These are phyloP conservation scores for Hycleus phaleratus DNA, from an alignment of 1,140 invertebrate species.

Conservation along the genomic window DNA sequence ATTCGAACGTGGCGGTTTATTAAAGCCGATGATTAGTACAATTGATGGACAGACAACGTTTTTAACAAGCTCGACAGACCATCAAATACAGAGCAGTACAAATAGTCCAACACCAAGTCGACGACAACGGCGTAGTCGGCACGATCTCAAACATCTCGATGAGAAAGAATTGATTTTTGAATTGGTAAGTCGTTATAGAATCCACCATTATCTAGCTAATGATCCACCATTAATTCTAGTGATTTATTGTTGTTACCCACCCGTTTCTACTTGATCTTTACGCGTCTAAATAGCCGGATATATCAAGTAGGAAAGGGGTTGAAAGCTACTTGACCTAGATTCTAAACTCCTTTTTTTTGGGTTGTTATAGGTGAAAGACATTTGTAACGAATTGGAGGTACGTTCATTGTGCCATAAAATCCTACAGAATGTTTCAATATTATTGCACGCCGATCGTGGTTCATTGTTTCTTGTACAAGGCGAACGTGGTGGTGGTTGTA, in stretches of 20 bases:
- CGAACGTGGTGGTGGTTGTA: conserved; percentile 44
- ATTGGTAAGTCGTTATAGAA: conserved; percentile 53
- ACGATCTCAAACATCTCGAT: conserved; percentile 79
- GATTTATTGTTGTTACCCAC: too few species aligned
- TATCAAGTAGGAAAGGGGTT: too few species aligned
- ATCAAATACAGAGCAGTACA: conserved; percentile 27
- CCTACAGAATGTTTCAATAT: conserved; percentile 86
- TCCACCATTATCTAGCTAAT: too few species aligned
- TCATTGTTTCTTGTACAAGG: conserved; percentile 90
- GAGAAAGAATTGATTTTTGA: conserved; percentile 95
- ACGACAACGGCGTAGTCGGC: conserved; percentile 64
- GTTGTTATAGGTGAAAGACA: conserved; percentile 73
- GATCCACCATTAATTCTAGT: too few species aligned
- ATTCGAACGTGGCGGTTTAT: conserved; percentile 82
- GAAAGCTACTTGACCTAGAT: too few species aligned
- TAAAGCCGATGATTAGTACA: conserved; percentile 83
- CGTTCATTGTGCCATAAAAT: conserved; percentile 92
- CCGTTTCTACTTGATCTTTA: too few species aligned
- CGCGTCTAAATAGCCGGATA: too few species aligned
- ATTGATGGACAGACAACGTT: conserved; percentile 88
- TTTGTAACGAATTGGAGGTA: conserved; percentile 92
- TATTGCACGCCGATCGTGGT: conserved; percentile 85
- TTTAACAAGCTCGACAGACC: conserved; percentile 49
- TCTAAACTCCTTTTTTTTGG: conserved; percentile 24
- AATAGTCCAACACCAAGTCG: conserved; percentile 44